phyloP scores from a whole-genome alignment of 2,888 invertebrate species.

The Panopea generosa region DNA sequence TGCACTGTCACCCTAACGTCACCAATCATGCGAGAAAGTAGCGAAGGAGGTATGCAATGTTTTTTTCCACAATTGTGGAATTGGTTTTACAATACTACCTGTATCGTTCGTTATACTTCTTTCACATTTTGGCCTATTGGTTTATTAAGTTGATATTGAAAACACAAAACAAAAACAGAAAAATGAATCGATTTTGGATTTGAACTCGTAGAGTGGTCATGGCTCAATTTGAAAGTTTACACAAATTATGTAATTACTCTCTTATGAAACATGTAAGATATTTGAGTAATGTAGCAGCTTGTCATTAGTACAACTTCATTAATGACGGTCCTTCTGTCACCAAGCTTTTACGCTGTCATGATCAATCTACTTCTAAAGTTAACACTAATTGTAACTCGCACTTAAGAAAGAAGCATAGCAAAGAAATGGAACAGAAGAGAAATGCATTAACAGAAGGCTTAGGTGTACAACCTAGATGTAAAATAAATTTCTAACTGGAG shows the following conservation, averaged over 20 bases:
- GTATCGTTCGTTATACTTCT: constrained; percentile 27
- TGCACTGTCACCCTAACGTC: constrained; percentile 97
- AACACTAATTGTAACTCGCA: not conserved
- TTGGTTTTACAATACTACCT: not conserved
- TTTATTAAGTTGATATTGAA: no score
- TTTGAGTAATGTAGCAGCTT: no score
- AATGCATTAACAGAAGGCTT: constrained; percentile 23
- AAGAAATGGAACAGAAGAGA: not conserved
- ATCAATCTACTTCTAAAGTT: constrained; percentile 39
- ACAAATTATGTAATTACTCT: not conserved
- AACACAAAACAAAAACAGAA: not conserved
- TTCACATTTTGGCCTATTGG: constrained; percentile 23
- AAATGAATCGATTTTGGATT: constrained; percentile 5
- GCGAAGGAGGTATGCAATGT: constrained; percentile 73
- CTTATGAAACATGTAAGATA: not conserved
- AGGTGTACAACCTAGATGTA: constrained; percentile 3
- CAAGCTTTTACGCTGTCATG: constrained; percentile 17
- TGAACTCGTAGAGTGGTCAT: constrained; percentile 74
- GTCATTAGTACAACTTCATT: not conserved
- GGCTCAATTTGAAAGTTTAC: constrained; percentile 25
- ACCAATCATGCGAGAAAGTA: constrained; percentile 93
- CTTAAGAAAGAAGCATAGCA: constrained; percentile 34
- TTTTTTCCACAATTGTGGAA: no score
- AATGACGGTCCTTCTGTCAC: not conserved
- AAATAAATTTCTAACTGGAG: no score